phyloP scores from a whole-genome alignment of 2,888 invertebrate genomes.

The Odontothrips loti region DNA sequence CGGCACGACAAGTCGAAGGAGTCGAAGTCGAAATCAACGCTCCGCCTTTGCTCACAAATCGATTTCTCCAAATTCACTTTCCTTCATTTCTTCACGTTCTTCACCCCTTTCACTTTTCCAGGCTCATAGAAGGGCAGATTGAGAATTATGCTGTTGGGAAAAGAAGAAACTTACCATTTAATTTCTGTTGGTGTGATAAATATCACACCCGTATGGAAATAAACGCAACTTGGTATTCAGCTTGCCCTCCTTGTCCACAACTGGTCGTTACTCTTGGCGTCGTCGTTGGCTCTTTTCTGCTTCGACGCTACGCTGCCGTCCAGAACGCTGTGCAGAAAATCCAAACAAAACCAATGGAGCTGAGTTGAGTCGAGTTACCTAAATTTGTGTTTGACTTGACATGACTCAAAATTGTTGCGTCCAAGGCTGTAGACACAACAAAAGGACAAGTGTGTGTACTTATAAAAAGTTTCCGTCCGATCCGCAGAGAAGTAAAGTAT shows the following conservation, averaged over 20 bases:
- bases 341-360: constrained; percentile 12
- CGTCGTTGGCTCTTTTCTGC: not conserved
- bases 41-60: not conserved
- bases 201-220: too few relatives aligned
- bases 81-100: not conserved
- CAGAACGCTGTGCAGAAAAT: constrained; percentile 19
- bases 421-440: not conserved
- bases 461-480: not conserved
- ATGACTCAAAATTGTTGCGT: not conserved
- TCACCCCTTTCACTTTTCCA: not conserved
- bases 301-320: constrained; percentile 14
- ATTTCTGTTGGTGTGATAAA: too few relatives aligned
- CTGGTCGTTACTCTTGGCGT: not conserved
- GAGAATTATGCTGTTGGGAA: too few relatives aligned
- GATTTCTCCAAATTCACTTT: not conserved
- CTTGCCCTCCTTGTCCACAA: not conserved
- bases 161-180: too few relatives aligned
- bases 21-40: not conserved
- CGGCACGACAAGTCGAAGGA: not conserved
- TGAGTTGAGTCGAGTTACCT: not conserved
- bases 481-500: not conserved
- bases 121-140: too few relatives aligned
- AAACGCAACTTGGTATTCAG: too few relatives aligned
- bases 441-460: not conserved
- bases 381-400: not conserved